These are phyloP conservation scores for Sympetrum striolatum DNA, from an alignment of 2,888 invertebrate genomes.

Conservation along the genomic window DNA sequence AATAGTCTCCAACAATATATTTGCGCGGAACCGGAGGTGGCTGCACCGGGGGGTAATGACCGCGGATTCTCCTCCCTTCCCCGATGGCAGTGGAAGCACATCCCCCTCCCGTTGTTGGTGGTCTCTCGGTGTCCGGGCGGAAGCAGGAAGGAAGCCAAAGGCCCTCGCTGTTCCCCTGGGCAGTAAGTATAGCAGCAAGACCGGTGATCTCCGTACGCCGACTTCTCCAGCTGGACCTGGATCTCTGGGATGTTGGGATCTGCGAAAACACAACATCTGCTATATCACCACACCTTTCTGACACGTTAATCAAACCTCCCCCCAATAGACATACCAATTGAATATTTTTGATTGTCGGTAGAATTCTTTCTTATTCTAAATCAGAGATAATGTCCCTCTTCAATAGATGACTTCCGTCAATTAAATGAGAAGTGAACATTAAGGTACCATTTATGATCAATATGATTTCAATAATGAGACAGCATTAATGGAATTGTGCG, in stretches of 20 bases:
- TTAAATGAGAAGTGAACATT: no score
- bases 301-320: not conserved
- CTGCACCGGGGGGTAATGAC: slow-evolving; percentile 24
- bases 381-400: no score
- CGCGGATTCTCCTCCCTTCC: slow-evolving; percentile 7
- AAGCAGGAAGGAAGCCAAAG: not conserved
- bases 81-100: slow-evolving; percentile 37
- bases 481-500: no score
- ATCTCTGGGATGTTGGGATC: slow-evolving; percentile 51
- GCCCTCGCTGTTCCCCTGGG: not conserved
- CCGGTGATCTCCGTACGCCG: slow-evolving; percentile 48
- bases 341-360: no score
- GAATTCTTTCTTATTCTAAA: no score
- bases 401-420: no score
- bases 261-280: slow-evolving; percentile 8
- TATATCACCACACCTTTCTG: not conserved
- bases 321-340: no score
- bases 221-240: slow-evolving; percentile 47
- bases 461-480: no score
- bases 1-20: slow-evolving; percentile 37
- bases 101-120: slow-evolving; percentile 22
- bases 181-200: slow-evolving; percentile 47
- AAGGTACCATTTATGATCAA: no score
- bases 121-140: slow-evolving; percentile 8
- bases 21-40: not conserved